Conservation (phyloP, 2,797 vertebrate genomes). For the Gymnopithys bicolor region DNA sequence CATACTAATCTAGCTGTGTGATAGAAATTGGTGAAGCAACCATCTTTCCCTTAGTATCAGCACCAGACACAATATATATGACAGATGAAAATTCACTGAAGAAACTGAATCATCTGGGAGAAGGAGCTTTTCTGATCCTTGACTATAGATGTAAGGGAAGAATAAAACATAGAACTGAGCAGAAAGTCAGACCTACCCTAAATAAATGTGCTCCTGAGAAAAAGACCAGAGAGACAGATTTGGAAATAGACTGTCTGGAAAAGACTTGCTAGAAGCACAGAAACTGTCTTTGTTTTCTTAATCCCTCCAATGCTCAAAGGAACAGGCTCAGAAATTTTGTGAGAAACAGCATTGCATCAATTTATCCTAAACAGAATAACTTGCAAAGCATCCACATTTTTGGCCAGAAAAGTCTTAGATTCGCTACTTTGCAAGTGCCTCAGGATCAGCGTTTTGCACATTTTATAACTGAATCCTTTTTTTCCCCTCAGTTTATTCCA, state of each 20-base stretch:
- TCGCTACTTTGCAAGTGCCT: neutral
- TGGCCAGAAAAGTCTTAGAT: neutral
- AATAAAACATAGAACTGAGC: neutral
- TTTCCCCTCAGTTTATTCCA: neutral
- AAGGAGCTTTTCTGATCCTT: neutral
- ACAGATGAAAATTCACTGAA: neutral
- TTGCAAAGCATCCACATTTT: neutral
- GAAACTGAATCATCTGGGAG: neutral
- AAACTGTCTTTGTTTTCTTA: constrained; percentile 9
- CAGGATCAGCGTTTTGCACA: neutral
- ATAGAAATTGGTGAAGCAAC: neutral
- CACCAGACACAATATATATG: neutral
- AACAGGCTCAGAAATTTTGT: neutral
- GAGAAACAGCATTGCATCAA: neutral
- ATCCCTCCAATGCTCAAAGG: neutral
- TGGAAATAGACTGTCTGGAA: neutral
- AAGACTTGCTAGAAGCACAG: neutral
- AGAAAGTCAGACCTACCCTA: neutral
- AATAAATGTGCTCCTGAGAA: neutral
- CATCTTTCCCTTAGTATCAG: neutral
- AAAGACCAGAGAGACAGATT: neutral
- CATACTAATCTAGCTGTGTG: neutral
- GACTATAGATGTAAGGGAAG: neutral
- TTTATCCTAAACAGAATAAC: neutral
- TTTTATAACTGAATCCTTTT: neutral